Percentiles rank a stretch among this genome's conserved stretches.
Conservation (phyloP, 2,797 vertebrate species). For the Tapirus indicus region DNA sequence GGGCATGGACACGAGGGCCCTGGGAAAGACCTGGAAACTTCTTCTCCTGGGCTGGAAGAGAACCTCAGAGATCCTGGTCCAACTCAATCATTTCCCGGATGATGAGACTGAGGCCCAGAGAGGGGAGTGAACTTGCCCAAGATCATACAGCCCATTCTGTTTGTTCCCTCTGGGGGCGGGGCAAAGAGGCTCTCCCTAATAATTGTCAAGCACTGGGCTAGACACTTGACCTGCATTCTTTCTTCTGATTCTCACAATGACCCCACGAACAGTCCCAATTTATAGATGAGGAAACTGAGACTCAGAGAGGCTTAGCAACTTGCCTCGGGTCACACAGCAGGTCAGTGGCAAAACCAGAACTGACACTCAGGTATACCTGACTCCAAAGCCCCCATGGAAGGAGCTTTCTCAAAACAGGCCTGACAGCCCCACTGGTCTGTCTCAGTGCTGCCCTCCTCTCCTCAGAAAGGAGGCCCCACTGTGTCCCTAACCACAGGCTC, state of each 20-base stretch:
- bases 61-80: not conserved
- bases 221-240: not conserved
- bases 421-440: rapidly evolving
- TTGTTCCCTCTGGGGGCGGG: not conserved
- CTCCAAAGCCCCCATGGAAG: not conserved
- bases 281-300: not conserved
- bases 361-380: not conserved
- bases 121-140: not conserved
- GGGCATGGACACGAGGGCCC: rapidly evolving
- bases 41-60: not conserved
- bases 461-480: not conserved
- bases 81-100: not conserved
- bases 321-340: not conserved
- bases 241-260: not conserved
- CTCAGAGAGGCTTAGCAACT: not conserved
- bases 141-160: not conserved
- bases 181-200: not conserved
- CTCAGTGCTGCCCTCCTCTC: not conserved
- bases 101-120: not conserved
- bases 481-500: not conserved
- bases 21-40: not conserved
- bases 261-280: not conserved
- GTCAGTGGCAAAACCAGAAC: not conserved
- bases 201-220: not conserved
- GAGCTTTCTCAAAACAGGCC: not conserved